A percentile compares a stretch with the other conserved stretches of the same genome.
Evolutionary conservation across 2,797 vertebrate genomes (phyloP).

Genomic region (Moxostoma hubbsi): DNA sequence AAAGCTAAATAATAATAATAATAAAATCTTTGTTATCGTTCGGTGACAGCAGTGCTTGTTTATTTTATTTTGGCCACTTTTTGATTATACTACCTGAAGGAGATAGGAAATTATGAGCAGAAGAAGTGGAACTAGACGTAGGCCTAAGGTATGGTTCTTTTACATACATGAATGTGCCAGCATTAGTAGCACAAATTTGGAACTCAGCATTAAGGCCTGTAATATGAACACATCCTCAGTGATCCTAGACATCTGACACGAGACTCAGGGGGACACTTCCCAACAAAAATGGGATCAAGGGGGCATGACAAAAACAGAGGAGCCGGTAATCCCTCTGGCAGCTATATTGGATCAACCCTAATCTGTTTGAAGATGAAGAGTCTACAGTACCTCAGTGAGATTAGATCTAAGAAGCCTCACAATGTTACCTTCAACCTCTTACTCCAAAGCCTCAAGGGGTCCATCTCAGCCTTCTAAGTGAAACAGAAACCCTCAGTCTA

Average conservation of each 20-base stretch:
- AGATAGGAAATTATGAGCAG: too few species aligned
- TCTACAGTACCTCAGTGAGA: conserved; percentile 63
- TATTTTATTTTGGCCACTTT: too few species aligned
- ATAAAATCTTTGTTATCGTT: too few species aligned
- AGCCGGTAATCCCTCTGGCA: conserved; percentile 63
- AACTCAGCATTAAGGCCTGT: conserved; percentile 24
- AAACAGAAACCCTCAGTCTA: conserved; percentile 30
- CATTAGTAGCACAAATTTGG: neutral
- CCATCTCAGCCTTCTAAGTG: conserved; percentile 44
- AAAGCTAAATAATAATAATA: too few species aligned
- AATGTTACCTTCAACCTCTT: conserved; percentile 74
- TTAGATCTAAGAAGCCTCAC: conserved; percentile 66
- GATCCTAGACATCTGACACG: conserved; percentile 50
- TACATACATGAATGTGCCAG: neutral
- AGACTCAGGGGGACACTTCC: conserved; percentile 57
- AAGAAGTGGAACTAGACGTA: too few species aligned
- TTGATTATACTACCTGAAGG: too few species aligned
- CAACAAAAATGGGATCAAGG: conserved; percentile 61
- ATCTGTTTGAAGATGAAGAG: conserved; percentile 63
- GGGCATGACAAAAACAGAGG: conserved; percentile 58
- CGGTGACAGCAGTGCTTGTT: too few species aligned
- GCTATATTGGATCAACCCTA: conserved; percentile 57
- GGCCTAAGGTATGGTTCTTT: too few species aligned
- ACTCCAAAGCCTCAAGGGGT: conserved; percentile 52
- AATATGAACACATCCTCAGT: conserved; percentile 50